phyloP scores from a whole-genome alignment of 1,140 invertebrate genomes.

The Plodia interpunctella region DNA sequence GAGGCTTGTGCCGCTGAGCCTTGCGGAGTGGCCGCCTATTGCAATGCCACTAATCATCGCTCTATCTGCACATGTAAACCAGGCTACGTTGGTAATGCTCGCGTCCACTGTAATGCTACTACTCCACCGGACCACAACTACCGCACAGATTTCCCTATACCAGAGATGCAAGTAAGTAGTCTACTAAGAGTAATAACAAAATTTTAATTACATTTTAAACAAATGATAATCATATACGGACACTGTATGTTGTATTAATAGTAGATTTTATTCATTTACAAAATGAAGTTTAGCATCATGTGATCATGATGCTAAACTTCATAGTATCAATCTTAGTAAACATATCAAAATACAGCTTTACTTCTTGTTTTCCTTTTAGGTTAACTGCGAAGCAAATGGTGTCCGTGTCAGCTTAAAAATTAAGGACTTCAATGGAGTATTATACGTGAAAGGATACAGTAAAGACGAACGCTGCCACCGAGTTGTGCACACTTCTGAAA shows the following conservation, averaged over 20 bases:
- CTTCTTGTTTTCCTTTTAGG: conserved; percentile 55
- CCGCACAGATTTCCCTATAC: conserved; percentile 89
- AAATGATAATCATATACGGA: too few species aligned
- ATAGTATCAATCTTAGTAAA: too few species aligned
- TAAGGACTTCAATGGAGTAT: conserved; percentile 91
- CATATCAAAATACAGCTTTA: neutral
- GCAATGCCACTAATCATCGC: conserved; percentile 87
- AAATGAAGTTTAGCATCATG: too few species aligned
- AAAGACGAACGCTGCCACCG: conserved; percentile 93
- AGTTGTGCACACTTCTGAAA: conserved; percentile 85
- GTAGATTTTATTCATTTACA: too few species aligned
- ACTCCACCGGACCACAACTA: conserved; percentile 63
- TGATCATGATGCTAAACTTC: too few species aligned
- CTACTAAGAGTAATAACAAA: too few species aligned
- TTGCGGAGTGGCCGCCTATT: conserved; percentile 88
- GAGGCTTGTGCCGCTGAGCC: conserved; percentile 83
- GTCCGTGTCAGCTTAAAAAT: conserved; percentile 92
- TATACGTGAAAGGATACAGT: conserved; percentile 96
- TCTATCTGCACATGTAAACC: conserved; percentile 87
- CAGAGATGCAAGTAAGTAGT: conserved; percentile 88
- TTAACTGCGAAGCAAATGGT: conserved; percentile 92
- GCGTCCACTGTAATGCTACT: conserved; percentile 79
- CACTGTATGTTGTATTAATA: too few species aligned
- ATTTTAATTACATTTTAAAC: too few species aligned
- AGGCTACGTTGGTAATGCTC: conserved; percentile 83